Base-by-base conservation (phyloP, 1,140 invertebrate species). In the Varroa destructor region DNA sequence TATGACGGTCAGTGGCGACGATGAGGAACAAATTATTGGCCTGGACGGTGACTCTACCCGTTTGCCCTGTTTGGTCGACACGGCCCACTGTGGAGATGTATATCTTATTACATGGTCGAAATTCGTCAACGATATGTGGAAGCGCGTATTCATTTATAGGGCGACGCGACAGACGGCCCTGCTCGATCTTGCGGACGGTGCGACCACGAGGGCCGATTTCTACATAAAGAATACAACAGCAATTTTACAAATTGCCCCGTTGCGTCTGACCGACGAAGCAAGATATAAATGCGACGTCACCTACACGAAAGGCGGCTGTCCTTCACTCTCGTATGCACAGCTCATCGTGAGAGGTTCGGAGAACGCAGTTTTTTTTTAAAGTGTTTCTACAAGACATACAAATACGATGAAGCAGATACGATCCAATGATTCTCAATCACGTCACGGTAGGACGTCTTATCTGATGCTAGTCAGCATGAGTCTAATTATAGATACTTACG, bases 71-170 rank as follows among this genome's bases (percentile, higher is more conserved):
- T 70, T 73, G 46, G 75, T 77, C 8, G 76, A 77, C 55, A 72
- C 72, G n/a, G 74, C 61, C 0, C 73, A 72, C 4, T 77, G 76
- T 57, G 76, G 76, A 37, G 76, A 76, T 46, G 75, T 77, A 3
- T 77, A 76, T 58, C 76, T 77, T 73, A 75, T 77, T 46, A 77
- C 76, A 43, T 77, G 76, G 76, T 77, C 73, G 14, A 76, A 76
- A 71, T 74, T 74, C 42, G 72, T 75, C 1, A 71, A 72, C 10
- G 73, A 72, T 37, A 74, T 76, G 36, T 77, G 76, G 76, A 75
- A 74, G 55, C 70, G 76, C 8, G 71, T 77, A 1, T 77, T 75
- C 56, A 43, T 77, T 5, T 77, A 73, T 72, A 76, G 75, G 37
- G 76, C 75, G 54, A 72, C 74, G 12, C 74, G 76, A 8, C 72